These are phyloP conservation scores for Notolabrus celidotus DNA, from an alignment of 2,797 vertebrate genomes.

Conservation along the genomic window DNA sequence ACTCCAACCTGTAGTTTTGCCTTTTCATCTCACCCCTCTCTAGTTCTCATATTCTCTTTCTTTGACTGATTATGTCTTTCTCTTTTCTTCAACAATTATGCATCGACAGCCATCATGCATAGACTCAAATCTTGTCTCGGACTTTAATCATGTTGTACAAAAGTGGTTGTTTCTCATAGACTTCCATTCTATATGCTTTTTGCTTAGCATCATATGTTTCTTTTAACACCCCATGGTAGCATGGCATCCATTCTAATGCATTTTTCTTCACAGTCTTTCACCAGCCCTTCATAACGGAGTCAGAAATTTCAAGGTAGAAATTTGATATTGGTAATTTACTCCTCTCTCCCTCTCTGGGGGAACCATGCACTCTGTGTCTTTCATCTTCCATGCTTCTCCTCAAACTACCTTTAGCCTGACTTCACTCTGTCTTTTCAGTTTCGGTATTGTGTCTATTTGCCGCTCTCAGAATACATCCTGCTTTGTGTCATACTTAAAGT, in stretches of 20 bases:
- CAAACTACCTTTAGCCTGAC: conserved; percentile 46
- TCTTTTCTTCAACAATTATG: not conserved
- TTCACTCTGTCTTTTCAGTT: conserved; percentile 25
- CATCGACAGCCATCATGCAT: not conserved
- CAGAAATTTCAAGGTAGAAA: conserved; percentile 48
- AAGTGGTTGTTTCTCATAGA: conserved; percentile 22
- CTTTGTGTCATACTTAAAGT: conserved; percentile 33
- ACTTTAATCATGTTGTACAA: not conserved
- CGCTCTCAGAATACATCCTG: conserved; percentile 17
- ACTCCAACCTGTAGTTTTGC: not conserved
- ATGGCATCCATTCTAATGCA: conserved; percentile 29
- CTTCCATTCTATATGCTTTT: conserved; percentile 40
- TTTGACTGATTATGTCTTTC: not conserved
- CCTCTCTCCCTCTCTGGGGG: conserved; percentile 18
- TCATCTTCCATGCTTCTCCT: conserved; percentile 52
- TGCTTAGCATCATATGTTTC: conserved; percentile 22
- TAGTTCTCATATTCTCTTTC: not conserved
- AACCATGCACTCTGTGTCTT: conserved; percentile 50
- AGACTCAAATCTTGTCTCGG: not conserved
- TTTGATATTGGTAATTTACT: conserved; percentile 53
- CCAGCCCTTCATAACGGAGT: conserved; percentile 51
- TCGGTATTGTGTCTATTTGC: conserved; percentile 41
- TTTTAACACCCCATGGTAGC: conserved; percentile 17
- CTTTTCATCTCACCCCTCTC: not conserved
- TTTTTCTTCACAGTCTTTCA: conserved; percentile 47